phyloP scores from a whole-genome alignment of 2,888 invertebrate species.

The Cataglyphis albicans region DNA sequence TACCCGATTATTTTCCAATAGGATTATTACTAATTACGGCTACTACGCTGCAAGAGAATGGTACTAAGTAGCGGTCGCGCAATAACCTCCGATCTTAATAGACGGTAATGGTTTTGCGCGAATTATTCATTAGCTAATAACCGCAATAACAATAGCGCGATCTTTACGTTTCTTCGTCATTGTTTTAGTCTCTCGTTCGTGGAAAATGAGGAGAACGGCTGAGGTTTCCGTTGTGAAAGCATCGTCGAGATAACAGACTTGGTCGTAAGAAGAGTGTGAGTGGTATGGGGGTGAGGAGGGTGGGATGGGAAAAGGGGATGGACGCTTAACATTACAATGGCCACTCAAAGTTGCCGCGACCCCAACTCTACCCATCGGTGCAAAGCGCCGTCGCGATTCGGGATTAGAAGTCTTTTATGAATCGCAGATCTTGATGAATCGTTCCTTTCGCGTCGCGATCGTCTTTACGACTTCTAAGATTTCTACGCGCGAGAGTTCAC shows the following conservation, averaged over 20 bases:
- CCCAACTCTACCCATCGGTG: slow-evolving; percentile 57
- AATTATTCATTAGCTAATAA: slow-evolving; percentile 54
- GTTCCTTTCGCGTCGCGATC: slow-evolving; percentile 58
- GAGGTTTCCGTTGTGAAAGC: slow-evolving; percentile 60
- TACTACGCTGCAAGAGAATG: slow-evolving; percentile 35
- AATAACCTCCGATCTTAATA: slow-evolving; percentile 51
- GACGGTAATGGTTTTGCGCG: slow-evolving; percentile 34
- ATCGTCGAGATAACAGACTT: slow-evolving; percentile 64
- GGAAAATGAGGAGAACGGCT: slow-evolving; percentile 58
- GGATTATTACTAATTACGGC: slow-evolving; percentile 50
- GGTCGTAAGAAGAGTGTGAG: slow-evolving; percentile 57
- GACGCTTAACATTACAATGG: slow-evolving; percentile 81
- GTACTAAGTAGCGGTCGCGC: slow-evolving; percentile 40
- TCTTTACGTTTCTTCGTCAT: slow-evolving; percentile 56
- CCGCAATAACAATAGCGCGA: slow-evolving; percentile 48
- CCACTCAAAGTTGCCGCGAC: slow-evolving; percentile 67
- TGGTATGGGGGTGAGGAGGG: neutral
- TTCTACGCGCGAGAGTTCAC: slow-evolving; percentile 29
- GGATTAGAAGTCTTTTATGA: slow-evolving; percentile 82
- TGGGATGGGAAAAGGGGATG: slow-evolving; percentile 52
- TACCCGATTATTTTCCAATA: slow-evolving; percentile 43
- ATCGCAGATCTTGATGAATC: slow-evolving; percentile 82
- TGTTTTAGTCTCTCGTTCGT: slow-evolving; percentile 47
- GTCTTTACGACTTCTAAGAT: slow-evolving; percentile 38
- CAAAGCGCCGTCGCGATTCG: slow-evolving; percentile 75